Evolutionary conservation across 1,140 invertebrate genomes (phyloP).

Genomic region (Orchesella cincta): DNA sequence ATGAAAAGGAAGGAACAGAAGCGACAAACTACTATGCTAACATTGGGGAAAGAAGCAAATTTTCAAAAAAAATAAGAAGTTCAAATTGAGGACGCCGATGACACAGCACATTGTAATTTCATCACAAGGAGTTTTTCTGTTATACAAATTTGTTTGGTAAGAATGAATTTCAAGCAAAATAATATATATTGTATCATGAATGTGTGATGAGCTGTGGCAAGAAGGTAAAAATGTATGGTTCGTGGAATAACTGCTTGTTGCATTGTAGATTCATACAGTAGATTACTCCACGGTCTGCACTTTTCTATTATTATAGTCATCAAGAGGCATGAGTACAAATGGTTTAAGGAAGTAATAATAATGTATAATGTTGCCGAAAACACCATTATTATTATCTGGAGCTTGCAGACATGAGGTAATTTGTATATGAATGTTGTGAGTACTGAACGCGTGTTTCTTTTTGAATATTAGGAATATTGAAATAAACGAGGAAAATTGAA

Average conservation of each 20-base stretch:
- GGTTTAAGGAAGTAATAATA: conserved; percentile 28
- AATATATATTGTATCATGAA: conserved; percentile 18
- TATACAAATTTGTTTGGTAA: conserved; percentile 19
- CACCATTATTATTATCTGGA: conserved; percentile 1
- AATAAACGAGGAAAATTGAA: conserved; percentile 15
- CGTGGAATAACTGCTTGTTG: not conserved
- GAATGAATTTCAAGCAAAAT: no score
- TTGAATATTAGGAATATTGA: conserved; percentile 22
- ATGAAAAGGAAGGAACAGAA: conserved; percentile 1
- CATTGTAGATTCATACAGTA: not conserved
- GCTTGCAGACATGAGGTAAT: not conserved
- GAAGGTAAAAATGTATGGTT: not conserved
- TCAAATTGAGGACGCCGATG: no score
- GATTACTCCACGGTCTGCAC: not conserved
- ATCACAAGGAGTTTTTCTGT: no score
- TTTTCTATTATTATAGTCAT: not conserved
- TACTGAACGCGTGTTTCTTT: not conserved
- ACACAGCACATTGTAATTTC: no score
- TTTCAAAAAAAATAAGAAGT: no score
- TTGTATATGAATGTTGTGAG: not conserved
- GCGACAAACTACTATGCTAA: not conserved
- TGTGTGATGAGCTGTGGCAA: conserved; percentile 14
- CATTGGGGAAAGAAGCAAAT: no score
- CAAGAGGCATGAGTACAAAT: conserved; percentile 13
- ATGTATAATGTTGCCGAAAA: conserved; percentile 18